Percentiles rank a stretch among this genome's conserved stretches.
These are phyloP conservation scores for Cettia cetti DNA, from an alignment of 2,113 vertebrate genomes.

Conservation along the genomic window DNA sequence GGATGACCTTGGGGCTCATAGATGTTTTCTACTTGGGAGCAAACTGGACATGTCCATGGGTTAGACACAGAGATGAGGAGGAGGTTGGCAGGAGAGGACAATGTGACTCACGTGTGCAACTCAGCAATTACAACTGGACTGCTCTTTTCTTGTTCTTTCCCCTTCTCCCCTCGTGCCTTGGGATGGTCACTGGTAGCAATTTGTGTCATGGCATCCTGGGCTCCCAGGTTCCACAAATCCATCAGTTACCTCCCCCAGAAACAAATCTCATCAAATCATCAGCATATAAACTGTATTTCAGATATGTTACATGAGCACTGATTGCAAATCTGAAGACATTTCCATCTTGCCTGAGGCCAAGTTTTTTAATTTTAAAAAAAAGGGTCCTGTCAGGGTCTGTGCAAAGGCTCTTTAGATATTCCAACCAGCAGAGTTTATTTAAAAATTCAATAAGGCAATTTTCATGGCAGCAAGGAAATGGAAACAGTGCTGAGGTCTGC, in stretches of 20 bases:
- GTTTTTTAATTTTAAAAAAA: slow-evolving; percentile 72
- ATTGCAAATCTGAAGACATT: slow-evolving; percentile 74
- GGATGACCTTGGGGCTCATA: background rate
- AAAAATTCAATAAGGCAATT: slow-evolving; percentile 75
- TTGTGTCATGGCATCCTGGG: background rate
- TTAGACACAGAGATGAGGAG: background rate
- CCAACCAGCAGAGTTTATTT: slow-evolving; percentile 71
- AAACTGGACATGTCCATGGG: background rate
- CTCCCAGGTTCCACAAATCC: background rate
- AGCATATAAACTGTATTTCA: slow-evolving; percentile 54
- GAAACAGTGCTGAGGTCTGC: background rate
- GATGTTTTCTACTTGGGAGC: background rate
- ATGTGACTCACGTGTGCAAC: background rate
- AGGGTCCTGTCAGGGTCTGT: slow-evolving; percentile 46
- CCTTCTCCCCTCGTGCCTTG: background rate
- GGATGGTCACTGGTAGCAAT: slow-evolving; percentile 2
- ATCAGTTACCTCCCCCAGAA: background rate
- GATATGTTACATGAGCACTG: slow-evolving; percentile 60
- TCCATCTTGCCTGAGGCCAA: slow-evolving; percentile 61
- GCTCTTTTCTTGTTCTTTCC: background rate
- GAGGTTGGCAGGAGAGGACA: background rate
- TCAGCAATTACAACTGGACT: background rate
- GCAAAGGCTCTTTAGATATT: slow-evolving; percentile 67
- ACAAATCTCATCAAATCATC: slow-evolving; percentile 36
- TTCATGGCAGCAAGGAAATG: slow-evolving; percentile 57